These are phyloP conservation scores for Ditylenchus weischeri DNA, from an alignment of 2,888 invertebrate genomes.

Conservation along the genomic window DNA sequence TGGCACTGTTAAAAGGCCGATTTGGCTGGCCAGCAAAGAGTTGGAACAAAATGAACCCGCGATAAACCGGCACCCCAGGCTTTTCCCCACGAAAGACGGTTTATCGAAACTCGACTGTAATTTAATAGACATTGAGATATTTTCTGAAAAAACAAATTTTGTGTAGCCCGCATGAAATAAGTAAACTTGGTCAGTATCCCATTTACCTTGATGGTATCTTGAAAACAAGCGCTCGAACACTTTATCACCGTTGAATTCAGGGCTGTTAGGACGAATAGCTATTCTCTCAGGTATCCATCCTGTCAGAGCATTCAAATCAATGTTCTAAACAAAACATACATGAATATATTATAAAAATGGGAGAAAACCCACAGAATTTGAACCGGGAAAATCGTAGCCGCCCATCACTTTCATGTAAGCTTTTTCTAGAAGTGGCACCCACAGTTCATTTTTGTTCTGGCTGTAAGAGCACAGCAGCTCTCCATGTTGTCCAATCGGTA, in stretches of 20 bases:
- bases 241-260: conserved; percentile 62
- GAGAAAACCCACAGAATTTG: conserved; percentile 67
- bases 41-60: too few species aligned
- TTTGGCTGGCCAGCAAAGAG: too few species aligned
- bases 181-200: too few species aligned
- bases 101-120: too few species aligned
- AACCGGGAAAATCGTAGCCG: conserved; percentile 94
- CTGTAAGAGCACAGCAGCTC: conserved; percentile 88
- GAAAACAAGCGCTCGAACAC: conserved; percentile 74
- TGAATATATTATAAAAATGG: not conserved
- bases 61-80: too few species aligned
- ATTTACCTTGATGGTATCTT: conserved; percentile 68
- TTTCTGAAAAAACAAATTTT: too few species aligned
- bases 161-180: too few species aligned
- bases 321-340: conserved; percentile 69
- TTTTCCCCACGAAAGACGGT: too few species aligned
- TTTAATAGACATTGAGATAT: too few species aligned
- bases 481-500: conserved; percentile 73
- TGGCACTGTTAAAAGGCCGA: too few species aligned
- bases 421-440: conserved; percentile 91
- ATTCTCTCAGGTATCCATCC: conserved; percentile 93
- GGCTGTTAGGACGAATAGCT: conserved; percentile 64
- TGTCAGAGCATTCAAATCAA: conserved; percentile 87
- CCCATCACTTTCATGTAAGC: conserved; percentile 96
- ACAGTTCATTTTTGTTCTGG: conserved; percentile 73